Evolutionary conservation across 2,113 vertebrate genomes (phyloP).

Genomic region (Megalops atlanticus): DNA sequence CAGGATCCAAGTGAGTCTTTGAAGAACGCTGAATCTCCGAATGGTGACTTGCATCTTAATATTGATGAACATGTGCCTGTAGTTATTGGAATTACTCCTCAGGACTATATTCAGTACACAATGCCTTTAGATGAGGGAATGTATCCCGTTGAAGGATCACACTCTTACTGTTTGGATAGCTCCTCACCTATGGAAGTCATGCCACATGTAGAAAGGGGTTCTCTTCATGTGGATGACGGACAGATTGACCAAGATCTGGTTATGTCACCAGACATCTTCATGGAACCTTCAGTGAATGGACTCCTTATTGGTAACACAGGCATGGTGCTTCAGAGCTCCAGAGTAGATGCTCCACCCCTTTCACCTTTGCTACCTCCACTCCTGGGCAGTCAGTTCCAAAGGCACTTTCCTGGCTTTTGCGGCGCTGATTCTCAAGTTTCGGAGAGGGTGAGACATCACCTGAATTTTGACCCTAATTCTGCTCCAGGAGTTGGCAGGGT

Average conservation of each 20-base stretch:
- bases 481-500: conserved; percentile 92
- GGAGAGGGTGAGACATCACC: conserved; percentile 88
- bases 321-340: conserved; percentile 84
- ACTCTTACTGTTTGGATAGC: conserved; percentile 84
- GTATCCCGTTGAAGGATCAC: conserved; percentile 88
- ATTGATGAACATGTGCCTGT: conserved; percentile 96
- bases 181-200: conserved; percentile 94
- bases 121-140: conserved; percentile 99
- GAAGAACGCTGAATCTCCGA: conserved; percentile 81
- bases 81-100: conserved; percentile 91
- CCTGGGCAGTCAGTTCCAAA: conserved; percentile 81
- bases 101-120: conserved; percentile 98
- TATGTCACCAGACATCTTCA: conserved; percentile 83
- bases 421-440: conserved; percentile 82
- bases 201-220: conserved; percentile 71
- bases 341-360: conserved; percentile 82
- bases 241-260: conserved; percentile 79
- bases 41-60: conserved; percentile 85
- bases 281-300: conserved; percentile 83
- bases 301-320: conserved; percentile 82
- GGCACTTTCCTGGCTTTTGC: conserved; percentile 82
- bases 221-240: conserved; percentile 78
- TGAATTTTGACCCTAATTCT: conserved; percentile 93
- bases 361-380: conserved; percentile 90
- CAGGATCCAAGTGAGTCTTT: conserved; percentile 78